Percentiles rank a stretch among this genome's conserved stretches.
phyloP scores from a whole-genome alignment of 2,113 vertebrate species.

The Piaya cayana region DNA sequence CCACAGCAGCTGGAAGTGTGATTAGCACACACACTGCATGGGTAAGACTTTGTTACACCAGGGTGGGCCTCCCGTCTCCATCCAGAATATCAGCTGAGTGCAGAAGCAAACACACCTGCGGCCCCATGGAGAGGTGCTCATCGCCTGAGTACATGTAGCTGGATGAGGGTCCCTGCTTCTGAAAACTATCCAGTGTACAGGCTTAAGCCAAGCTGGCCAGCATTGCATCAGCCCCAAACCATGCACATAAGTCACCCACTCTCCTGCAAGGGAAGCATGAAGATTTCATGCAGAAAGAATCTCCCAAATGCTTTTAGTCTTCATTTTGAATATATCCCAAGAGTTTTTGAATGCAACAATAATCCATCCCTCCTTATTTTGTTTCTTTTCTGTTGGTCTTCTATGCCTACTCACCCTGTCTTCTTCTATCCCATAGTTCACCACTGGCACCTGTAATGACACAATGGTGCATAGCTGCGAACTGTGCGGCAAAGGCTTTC shows the following conservation, averaged over 20 bases:
- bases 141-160: neutral
- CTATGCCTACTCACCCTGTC: neutral
- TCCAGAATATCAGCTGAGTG: neutral
- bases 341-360: neutral
- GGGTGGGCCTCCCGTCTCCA: neutral
- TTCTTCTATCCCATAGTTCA: slow-evolving; percentile 69
- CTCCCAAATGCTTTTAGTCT: neutral
- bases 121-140: neutral
- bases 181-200: neutral
- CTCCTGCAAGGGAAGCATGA: neutral
- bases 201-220: neutral
- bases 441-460: slow-evolving; percentile 74
- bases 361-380: neutral
- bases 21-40: fast-evolving
- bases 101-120: fast-evolving
- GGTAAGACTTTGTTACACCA: neutral
- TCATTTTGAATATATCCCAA: neutral
- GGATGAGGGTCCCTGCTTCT: neutral
- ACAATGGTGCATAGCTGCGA: slow-evolving; percentile 70
- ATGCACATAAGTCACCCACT: fast-evolving
- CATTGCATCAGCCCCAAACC: neutral
- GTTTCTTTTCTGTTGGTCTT: neutral
- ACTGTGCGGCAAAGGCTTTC: slow-evolving; percentile 83
- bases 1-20: neutral
- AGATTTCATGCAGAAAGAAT: neutral